Percentiles rank a stretch among this genome's conserved stretches.
Evolutionary conservation across 2,113 vertebrate species (phyloP).

Genomic region (Megaceryle maxima): DNA sequence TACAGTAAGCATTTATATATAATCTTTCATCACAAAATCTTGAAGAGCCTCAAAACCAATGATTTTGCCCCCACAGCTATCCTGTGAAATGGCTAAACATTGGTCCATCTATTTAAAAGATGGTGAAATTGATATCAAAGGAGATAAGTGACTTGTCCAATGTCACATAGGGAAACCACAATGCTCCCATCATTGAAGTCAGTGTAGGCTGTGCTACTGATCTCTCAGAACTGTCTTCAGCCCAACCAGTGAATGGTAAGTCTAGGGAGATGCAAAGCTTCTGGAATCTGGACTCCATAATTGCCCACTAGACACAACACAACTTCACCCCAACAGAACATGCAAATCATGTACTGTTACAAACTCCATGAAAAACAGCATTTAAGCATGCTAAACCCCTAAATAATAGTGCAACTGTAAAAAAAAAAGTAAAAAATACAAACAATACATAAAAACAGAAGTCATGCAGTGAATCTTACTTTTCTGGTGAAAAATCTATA

Average conservation of each 20-base stretch:
- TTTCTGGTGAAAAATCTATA: not conserved
- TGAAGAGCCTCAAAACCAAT: not conserved
- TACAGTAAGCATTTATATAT: not conserved
- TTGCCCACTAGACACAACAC: not conserved
- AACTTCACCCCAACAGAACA: not conserved
- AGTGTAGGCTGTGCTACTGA: not conserved
- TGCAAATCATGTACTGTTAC: not conserved
- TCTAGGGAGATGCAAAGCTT: not conserved
- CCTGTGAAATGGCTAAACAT: not conserved
- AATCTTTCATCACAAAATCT: not conserved
- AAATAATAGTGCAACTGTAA: not conserved
- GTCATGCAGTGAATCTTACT: not conserved
- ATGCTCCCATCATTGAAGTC: rapidly evolving
- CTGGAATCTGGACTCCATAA: not conserved
- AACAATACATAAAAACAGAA: not conserved
- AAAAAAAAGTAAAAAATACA: not conserved
- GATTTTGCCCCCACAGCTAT: not conserved
- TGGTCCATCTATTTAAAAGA: not conserved
- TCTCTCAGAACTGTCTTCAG: not conserved
- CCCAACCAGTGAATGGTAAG: not conserved
- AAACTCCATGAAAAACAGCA: not conserved
- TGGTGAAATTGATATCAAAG: not conserved
- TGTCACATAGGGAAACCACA: not conserved
- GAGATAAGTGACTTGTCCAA: not conserved
- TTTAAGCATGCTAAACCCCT: not conserved